phyloP scores from a whole-genome alignment of 2,113 vertebrate species.

The Balaenoptera acutorostrata region DNA sequence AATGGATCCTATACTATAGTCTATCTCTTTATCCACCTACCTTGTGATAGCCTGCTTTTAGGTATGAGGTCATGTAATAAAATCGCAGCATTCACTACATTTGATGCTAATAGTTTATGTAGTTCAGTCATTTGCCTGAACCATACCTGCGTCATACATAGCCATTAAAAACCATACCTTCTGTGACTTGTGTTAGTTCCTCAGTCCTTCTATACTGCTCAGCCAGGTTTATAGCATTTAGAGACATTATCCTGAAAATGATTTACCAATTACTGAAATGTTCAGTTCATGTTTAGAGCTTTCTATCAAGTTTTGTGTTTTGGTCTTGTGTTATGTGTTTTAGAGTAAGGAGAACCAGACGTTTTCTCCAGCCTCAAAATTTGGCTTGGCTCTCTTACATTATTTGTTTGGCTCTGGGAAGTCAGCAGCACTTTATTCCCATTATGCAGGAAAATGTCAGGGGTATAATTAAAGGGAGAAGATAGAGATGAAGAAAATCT shows the following conservation, averaged over 20 bases:
- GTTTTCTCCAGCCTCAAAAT: neutral
- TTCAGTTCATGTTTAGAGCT: neutral
- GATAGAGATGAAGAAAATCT: neutral
- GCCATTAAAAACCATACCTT: neutral
- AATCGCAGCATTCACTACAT: neutral
- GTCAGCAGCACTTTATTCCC: neutral
- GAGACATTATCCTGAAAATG: neutral
- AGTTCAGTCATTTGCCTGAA: neutral
- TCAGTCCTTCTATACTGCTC: neutral
- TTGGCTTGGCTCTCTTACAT: neutral
- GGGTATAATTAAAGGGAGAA: neutral
- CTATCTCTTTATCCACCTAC: neutral
- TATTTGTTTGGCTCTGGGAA: neutral
- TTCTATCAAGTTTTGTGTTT: neutral
- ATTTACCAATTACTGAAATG: neutral
- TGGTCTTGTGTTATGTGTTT: neutral
- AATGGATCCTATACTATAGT: neutral
- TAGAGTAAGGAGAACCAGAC: neutral
- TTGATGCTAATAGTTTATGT: neutral
- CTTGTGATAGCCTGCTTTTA: neutral
- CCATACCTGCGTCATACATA: neutral
- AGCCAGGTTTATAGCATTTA: neutral
- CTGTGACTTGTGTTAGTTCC: neutral
- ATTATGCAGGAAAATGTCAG: neutral
- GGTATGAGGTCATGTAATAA: neutral